Evolutionary conservation across 2,888 invertebrate species (phyloP).

Genomic region (Zootermopsis nevadensis): DNA sequence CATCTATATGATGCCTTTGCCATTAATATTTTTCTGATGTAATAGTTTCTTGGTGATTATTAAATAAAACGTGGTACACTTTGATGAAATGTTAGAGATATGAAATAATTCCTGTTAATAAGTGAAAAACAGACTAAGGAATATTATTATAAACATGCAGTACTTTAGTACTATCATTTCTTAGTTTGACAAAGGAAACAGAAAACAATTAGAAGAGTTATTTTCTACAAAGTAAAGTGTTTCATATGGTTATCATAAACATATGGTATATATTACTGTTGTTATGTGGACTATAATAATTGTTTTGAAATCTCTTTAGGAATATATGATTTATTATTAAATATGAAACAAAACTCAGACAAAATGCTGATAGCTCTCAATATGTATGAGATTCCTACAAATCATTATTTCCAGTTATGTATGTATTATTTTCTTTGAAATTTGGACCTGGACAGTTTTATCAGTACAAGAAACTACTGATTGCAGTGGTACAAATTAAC

Average conservation of each 20-base stretch:
- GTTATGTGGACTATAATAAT: not conserved
- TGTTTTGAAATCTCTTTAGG: not conserved
- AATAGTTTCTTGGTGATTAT: not conserved
- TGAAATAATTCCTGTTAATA: not conserved
- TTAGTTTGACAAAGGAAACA: conserved; percentile 1
- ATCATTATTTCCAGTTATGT: not conserved
- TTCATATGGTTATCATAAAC: conserved; percentile 20
- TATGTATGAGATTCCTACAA: not conserved
- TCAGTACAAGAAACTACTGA: not conserved
- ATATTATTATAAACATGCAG: not conserved
- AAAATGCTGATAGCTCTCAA: not conserved
- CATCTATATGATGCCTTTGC: not conserved
- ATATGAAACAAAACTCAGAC: not conserved
- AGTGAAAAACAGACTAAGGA: conserved; percentile 6
- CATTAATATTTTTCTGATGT: not conserved
- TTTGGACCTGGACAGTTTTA: not conserved
- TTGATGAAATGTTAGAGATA: not conserved
- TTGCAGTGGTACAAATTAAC: not conserved
- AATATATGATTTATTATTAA: not conserved
- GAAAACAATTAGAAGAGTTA: not conserved
- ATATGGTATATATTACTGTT: not conserved
- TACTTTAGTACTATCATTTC: not conserved
- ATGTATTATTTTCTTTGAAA: not conserved
- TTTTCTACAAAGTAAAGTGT: conserved; percentile 19
- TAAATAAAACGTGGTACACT: not conserved